Conservation (phyloP, 2,888 invertebrate species). For the Cheilosia scutellata region DNA sequence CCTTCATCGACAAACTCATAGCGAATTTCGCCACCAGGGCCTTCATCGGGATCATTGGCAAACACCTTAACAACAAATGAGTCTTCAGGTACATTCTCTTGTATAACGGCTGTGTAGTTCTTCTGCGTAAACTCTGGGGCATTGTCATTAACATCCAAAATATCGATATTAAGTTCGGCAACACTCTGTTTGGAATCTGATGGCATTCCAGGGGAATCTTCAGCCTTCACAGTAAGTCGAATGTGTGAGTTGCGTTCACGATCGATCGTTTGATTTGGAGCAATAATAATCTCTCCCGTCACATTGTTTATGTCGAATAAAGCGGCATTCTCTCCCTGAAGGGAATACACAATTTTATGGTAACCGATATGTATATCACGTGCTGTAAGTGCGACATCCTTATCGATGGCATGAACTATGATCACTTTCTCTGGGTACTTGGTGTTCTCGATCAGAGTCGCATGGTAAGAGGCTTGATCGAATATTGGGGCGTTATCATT, state of each 20-base stretch:
- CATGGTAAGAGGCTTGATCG: slow-evolving; percentile 88
- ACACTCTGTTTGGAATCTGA: slow-evolving; percentile 88
- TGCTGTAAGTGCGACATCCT: slow-evolving; percentile 87
- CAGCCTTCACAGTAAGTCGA: slow-evolving; percentile 89
- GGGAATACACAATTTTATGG: slow-evolving; percentile 88
- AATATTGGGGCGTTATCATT: slow-evolving; percentile 92
- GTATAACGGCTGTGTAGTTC: slow-evolving; percentile 89
- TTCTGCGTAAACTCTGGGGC: slow-evolving; percentile 88
- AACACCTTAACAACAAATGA: slow-evolving; percentile 88
- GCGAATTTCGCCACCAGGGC: slow-evolving; percentile 88
- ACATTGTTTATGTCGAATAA: slow-evolving; percentile 89
- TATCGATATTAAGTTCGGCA: slow-evolving; percentile 88
- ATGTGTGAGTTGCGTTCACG: slow-evolving; percentile 89
- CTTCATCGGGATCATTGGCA: slow-evolving; percentile 91
- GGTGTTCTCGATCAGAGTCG: slow-evolving; percentile 89
- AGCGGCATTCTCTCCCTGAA: slow-evolving; percentile 90
- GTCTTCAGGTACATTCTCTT: slow-evolving; percentile 89
- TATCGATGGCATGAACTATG: slow-evolving; percentile 89
- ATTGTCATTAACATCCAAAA: slow-evolving; percentile 92
- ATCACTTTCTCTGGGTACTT: slow-evolving; percentile 88
- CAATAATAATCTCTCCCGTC: slow-evolving; percentile 89
- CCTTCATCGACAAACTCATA: slow-evolving; percentile 91
- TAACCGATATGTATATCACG: slow-evolving; percentile 87
- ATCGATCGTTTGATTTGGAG: slow-evolving; percentile 88
- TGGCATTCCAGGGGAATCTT: slow-evolving; percentile 89